Evolutionary conservation across 1,140 invertebrate genomes (phyloP), one percentile per base, ranked within the genome.

Genomic region (Drosophila subpulchrella): DNA sequence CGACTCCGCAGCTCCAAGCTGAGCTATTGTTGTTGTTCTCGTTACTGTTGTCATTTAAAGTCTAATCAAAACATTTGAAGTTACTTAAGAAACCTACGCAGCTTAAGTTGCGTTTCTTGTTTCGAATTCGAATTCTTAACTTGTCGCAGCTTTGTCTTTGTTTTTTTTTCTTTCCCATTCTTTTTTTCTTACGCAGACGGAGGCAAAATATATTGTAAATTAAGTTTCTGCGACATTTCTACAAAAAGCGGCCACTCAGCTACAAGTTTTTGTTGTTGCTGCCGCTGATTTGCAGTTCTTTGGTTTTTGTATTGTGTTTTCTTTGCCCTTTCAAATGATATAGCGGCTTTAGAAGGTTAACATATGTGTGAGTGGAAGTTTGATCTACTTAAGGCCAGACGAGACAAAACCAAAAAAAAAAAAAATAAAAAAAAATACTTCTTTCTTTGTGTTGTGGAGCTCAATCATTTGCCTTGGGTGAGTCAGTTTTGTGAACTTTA

Each of bases 11-110:
- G 53, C 39, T 53, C 59, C 47, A 41, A 73, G 39, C 70, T 62
- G 5, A 32, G 62, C 62, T 58, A 57, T 60, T 46, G 46, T 70
- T 53, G 76, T 79, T 83, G 63, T 65, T 85, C n/a, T 44, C 20
- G 41, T 15, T 42, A 15, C n/a, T 41, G 68, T 78, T 76, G 70
- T 86, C 82, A 76, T 88, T 86, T 86, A 82, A 86, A 86, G 82
- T 88, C 83, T 88, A 86, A 86, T 86, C 82, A 86, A 86, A 86
- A 86, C 83, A 86, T 88, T 88, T 86, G 83, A 86, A 86, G 82
- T 86, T 86, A 86, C 82, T 86, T 86, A 86, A 86, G 83, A 88
- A 86, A 82, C 82, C 82, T 82, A 86, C 84, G 84, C 84, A 88
- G 80, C 84, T 88, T 88, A 89, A 83, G 84, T 89, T 88, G 84